Base-by-base conservation (phyloP, 2,888 invertebrate species). In the Pachliopta kotzebuea region DNA sequence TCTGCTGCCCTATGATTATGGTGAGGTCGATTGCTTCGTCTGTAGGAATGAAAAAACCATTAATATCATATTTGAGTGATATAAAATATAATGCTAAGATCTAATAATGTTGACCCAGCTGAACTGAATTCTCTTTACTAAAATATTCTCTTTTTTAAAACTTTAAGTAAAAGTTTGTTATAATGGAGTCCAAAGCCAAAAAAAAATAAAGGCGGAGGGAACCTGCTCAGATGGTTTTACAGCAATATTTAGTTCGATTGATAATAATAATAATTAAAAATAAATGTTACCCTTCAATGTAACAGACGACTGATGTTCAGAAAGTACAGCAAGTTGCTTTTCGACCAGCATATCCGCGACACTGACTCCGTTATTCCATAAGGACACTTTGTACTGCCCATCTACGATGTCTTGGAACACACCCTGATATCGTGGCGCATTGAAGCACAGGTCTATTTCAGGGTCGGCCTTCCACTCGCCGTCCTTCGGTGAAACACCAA, bases 401-500 rank as follows among this genome's bases (percentile, higher is more conserved):
- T 91, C 91, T 0, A 79, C 79, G 8, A 72, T 73, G 14, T 90
- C 89, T 45, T 93, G 90, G 77, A 95, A 94, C 45, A 87, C 88
- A 75, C 94, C 94, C 66, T 91, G 88, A 73, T 93, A 94, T 0
- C 87, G 81, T 2, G 94, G 93, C 37, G 92, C 92, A 71, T 93
- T 93, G 75, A 95, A 95, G 74, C 93, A 94, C n/a, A 89, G 80
- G 67, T 93, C 93, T 60, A 94, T 92, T 54, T 86, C 87, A 1
- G 88, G 80, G 37, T 92, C 80, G 42, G 92, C 87, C 14, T 92
- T 88, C 95, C 95, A 95, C 66, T 83, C 86, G 0, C 92, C 92
- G 7, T 91, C 93, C 53, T 85, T 84, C 0, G 95, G 94, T 23
- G 89, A 79, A 2, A 96, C 92, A 45, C 94, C 93, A 45, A 91